Base-by-base conservation (phyloP, 2,888 invertebrate species). In the Meloe dianella region DNA sequence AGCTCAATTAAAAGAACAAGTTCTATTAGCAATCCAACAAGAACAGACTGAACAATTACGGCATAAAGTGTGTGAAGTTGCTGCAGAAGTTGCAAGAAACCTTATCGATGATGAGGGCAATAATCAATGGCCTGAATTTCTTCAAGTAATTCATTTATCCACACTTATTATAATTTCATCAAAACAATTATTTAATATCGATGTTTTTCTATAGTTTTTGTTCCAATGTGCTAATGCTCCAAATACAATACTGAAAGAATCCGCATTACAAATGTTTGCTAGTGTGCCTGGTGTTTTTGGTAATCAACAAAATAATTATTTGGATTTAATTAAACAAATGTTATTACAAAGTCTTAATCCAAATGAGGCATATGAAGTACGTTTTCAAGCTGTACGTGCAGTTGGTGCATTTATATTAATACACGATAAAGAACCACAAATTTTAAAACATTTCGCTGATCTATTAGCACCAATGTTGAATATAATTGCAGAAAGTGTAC, bases 221-320 rank as follows among this genome's bases (percentile, higher is more conserved):
- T 98, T 98, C 85, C 94, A 96, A 82, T 96, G 96, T 84, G 96
- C 96, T 60, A 93, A 90, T 82, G 92, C 95, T 54, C 89, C 91
- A 58, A 90, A 92, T 78, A 87, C 93, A 29, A 90, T 92, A 71
- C 87, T 97, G 66, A 96, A 96, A 85, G 97, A 98, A 83, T 92
- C 95, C 74, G 97, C 97, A 51, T 90, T 99, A 64, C 90, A 95
- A 74, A 95, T 99, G 87, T 97, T 99, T 80, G 93, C 96, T 73
- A 91, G 95, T 76, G 96, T 98, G 38, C 98, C 99, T 27, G 95
- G 96, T 41, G 93, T 98, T 63, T 99, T 99, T 87, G 99, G 98
- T 47, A 96, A 95, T 82, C 94, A 96, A 80, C 97, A 98, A 82
- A 88, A 90, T 71, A 92, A 95, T 80, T 96, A 97, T 84, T 84